Percentiles rank a stretch among this genome's conserved stretches.
Conservation (phyloP, 2,888 invertebrate genomes). For the Cheilosia scutellata region DNA sequence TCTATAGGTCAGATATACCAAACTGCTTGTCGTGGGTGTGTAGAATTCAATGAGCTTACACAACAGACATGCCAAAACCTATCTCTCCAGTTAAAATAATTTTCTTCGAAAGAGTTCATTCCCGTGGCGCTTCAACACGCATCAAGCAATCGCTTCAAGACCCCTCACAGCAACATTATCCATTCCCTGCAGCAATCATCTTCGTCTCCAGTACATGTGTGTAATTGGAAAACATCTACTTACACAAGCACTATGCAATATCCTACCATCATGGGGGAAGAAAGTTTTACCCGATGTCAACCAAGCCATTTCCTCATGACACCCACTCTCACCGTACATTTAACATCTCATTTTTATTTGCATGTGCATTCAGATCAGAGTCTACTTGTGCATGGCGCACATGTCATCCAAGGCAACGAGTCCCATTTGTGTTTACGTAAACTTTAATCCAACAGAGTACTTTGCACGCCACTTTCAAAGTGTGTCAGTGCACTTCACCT, state of each 20-base stretch:
- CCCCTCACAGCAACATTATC: too few species aligned
- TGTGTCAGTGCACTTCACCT: conserved; percentile 39
- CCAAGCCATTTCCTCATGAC: conserved; percentile 3
- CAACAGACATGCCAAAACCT: too few species aligned
- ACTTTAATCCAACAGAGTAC: conserved; percentile 30
- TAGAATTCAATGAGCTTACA: too few species aligned
- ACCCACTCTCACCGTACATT: conserved; percentile 32
- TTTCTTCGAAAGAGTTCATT: not conserved
- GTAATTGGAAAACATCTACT: conserved; percentile 61
- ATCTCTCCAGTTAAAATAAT: not conserved
- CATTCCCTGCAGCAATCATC: not conserved
- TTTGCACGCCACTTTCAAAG: conserved; percentile 17
- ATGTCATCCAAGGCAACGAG: not conserved
- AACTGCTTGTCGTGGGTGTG: too few species aligned
- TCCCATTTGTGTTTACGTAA: conserved; percentile 26
- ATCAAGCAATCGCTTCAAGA: too few species aligned
- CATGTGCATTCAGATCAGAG: conserved; percentile 19
- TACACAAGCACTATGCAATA: conserved; percentile 1
- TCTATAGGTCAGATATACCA: too few species aligned
- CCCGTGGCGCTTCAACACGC: too few species aligned
- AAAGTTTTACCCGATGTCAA: conserved; percentile 6
- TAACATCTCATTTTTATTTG: conserved; percentile 58
- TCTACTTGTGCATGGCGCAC: not conserved
- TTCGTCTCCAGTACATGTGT: conserved; percentile 3
- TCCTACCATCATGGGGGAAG: not conserved